Evolutionary conservation across 1,140 invertebrate species (phyloP), one percentile per base, ranked within the genome.

Genomic region (Conopomorpha cramerella): DNA sequence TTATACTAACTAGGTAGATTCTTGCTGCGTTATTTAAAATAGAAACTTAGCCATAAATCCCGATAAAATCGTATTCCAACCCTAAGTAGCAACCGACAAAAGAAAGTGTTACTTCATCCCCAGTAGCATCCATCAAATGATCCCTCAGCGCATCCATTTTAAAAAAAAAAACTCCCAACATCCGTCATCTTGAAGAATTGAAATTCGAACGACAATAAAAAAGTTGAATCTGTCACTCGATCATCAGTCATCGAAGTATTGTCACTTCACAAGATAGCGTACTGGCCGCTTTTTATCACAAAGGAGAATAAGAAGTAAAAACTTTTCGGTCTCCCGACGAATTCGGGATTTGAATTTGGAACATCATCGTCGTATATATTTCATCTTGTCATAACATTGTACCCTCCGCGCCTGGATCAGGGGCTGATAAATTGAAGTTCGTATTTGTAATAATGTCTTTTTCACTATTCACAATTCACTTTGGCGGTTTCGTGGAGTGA

Each of bases 401-500:
- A 56, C 62, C 65, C 68, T 65, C 68, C 65, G 67, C 62, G 55
- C 58, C 46, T 30, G 63, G 61, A 55, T 67, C 58, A 48, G 42
- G 40, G 39, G 45, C 61, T 70, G 70, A 74, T 74, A 70, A 70
- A 74, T 74, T 70, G 65, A 61, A 58, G 46, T 66, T 70, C 49
- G 55, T 70, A 74, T 70, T 64, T 60, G 63, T 61, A 50, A 68
- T 70, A 70, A 74, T 74, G 66, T 74, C 70, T 74, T 72, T 74
- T 74, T 74, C 67, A 71, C 58, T 59, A 68, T 67, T 65, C 57
- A 71, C 40, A 43, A 45, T 10, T 4, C 10, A 30, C 28, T 30
- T 30, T 30, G 4, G 43, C 33, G 37, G 45, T 35, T 39, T 48
- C 46, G 52, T 55, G 47, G 42, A 60, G 64, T 53, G 55, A 70